Base-by-base conservation (phyloP, 1,140 invertebrate genomes). In the Goniozus legneri region DNA sequence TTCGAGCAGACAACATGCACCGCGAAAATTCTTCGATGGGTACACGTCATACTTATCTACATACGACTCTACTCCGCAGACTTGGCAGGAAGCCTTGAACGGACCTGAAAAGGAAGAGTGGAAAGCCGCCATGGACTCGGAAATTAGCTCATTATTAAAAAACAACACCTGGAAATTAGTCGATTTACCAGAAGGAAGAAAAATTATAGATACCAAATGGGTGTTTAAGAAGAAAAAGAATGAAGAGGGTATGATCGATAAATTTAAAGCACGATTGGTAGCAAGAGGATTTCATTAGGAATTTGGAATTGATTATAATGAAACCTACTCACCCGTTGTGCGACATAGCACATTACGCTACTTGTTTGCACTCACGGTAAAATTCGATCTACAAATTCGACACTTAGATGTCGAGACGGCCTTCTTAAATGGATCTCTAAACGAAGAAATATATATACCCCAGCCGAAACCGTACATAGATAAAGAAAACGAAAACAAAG, bases 241-340 rank as follows among this genome's bases (percentile, higher is more conserved):
- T 15, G 34, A 52, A 15, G 47, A 59, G 18, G 44, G 56, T 3
- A 40, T 32, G 10, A 38, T 59, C 13, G 37, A 30, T 13, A 16
- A 43, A 18, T 56, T 52, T 19, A 67, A 64, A 52, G 55, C 61
- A 22, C 47, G 71, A 44, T 50, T 77, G 16, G 71, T 78, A 8
- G 67, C 71, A n/a, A 71, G 71, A 49, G 71, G 77, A 4, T 77
- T 58, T 64, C 43, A 33, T 27, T 27, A n/a, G n/a, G n/a, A n/a
- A n/a, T n/a, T n/a, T n/a, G n/a, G n/a, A n/a, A n/a, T n/a, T n/a
- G n/a, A n/a, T n/a, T n/a, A n/a, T n/a, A n/a, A n/a, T n/a, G n/a
- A n/a, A n/a, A n/a, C n/a, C n/a, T n/a, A n/a, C n/a, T n/a, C n/a
- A n/a, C n/a, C n/a, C n/a, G n/a, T n/a, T n/a, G n/a, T n/a, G n/a